phyloP scores from a whole-genome alignment of 92 coral and sea anemone species.

The Palythoa heliodiscus region DNA sequence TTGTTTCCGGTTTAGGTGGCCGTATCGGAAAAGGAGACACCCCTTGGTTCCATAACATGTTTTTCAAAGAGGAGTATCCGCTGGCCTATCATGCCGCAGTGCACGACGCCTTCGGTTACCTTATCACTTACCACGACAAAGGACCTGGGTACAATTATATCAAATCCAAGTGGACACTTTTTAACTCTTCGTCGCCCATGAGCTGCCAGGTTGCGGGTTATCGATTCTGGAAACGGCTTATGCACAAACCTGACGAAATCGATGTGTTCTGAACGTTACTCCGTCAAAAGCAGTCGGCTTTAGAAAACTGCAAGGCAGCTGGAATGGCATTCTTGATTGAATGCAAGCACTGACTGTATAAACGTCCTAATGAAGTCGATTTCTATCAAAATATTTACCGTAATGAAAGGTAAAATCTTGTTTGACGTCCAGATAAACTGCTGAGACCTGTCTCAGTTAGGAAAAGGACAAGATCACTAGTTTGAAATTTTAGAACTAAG shows the following conservation, averaged over 20 bases:
- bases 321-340: background rate
- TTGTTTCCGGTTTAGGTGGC: conserved; percentile 45
- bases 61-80: conserved; percentile 62
- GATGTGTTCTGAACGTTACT: conserved; percentile 18
- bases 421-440: too few species aligned
- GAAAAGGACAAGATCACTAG: too few species aligned
- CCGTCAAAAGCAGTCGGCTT: background rate
- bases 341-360: background rate
- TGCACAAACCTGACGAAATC: conserved; percentile 32
- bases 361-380: conserved; percentile 3
- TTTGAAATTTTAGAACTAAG: too few species aligned
- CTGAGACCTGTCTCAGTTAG: too few species aligned
- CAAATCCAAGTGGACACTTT: conserved; percentile 57
- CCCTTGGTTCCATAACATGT: conserved; percentile 49
- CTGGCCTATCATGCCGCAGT: conserved; percentile 69
- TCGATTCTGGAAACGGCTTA: conserved; percentile 50
- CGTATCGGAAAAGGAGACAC: conserved; percentile 69
- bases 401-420: too few species aligned
- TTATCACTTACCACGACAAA: conserved; percentile 51
- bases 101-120: conserved; percentile 70
- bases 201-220: conserved; percentile 61
- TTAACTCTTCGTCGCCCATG: conserved; percentile 54
- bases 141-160: conserved; percentile 72
- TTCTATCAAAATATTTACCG: too few species aligned
- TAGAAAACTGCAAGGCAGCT: background rate